Evolutionary conservation across 2,888 invertebrate genomes (phyloP).

Genomic region (Protophormia terraenovae): DNA sequence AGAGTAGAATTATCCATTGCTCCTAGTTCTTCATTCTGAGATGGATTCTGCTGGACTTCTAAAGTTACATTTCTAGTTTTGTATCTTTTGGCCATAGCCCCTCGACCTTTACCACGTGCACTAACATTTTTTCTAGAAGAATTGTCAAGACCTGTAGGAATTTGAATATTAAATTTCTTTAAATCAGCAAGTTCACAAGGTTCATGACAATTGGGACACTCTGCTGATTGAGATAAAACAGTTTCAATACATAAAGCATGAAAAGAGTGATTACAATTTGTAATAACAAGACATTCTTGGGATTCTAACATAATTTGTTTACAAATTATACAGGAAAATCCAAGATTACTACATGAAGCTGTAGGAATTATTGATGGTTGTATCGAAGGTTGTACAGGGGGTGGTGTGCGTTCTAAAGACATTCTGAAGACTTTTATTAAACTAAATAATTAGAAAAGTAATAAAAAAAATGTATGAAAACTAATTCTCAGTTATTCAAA

Average conservation of each 20-base stretch:
- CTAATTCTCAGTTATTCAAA: no score
- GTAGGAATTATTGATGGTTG: no score
- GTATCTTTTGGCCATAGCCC: neutral
- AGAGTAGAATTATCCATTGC: neutral
- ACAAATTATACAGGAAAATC: neutral
- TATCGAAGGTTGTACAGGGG: no score
- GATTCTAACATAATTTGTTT: neutral
- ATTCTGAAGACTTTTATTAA: no score
- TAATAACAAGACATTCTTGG: neutral
- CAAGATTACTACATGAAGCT: no score
- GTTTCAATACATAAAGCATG: neutral
- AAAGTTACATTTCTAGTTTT: neutral
- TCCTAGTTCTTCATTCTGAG: neutral
- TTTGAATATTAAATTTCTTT: neutral
- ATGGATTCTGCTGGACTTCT: neutral
- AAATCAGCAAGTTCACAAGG: neutral
- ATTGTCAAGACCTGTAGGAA: no score
- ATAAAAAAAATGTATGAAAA: no score
- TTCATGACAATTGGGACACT: neutral
- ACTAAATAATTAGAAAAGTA: no score
- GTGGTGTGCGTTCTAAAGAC: neutral
- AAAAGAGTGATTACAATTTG: neutral
- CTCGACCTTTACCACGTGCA: slow-evolving; percentile 1
- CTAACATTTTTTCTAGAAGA: no score
- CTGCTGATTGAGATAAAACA: neutral